Evolutionary conservation across 2,113 vertebrate genomes (phyloP).

Genomic region (Australoheros scitulus): DNA sequence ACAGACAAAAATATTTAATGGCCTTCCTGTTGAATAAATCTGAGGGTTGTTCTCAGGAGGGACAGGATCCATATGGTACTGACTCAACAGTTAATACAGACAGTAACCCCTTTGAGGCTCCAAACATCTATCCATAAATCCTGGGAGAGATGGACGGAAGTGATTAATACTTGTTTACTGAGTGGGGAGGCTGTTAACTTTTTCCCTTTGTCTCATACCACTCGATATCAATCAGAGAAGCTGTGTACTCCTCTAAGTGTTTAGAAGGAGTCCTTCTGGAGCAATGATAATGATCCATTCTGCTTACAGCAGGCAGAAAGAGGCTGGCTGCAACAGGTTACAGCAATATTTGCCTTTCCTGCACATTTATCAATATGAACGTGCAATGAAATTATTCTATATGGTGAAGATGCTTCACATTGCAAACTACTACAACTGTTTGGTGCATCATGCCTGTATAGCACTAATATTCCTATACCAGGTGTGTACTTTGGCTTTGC

Average conservation of each 20-base stretch:
- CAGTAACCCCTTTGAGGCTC: neutral
- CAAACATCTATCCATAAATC: neutral
- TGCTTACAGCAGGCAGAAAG: neutral
- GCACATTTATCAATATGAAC: neutral
- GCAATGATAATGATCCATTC: constrained; percentile 11
- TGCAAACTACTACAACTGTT: neutral
- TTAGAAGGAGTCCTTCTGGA: constrained; percentile 14
- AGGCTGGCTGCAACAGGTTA: neutral
- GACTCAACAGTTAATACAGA: constrained; percentile 63
- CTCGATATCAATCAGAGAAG: constrained; percentile 67
- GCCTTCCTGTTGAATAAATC: neutral
- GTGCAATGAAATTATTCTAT: neutral
- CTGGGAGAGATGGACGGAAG: constrained; percentile 17
- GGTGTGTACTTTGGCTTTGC: neutral
- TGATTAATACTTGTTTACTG: constrained; percentile 58
- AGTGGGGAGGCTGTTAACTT: constrained; percentile 24
- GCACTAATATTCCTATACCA: neutral
- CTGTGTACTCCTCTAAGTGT: neutral
- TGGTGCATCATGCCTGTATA: neutral
- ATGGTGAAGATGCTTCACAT: neutral
- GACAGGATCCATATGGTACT: constrained; percentile 26
- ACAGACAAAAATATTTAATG: neutral
- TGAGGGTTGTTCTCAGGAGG: neutral
- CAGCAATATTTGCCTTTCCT: neutral
- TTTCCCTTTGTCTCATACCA: constrained; percentile 25